Evolutionary conservation across 1,140 invertebrate species (phyloP).

Genomic region (Psilanteris sp.): DNA sequence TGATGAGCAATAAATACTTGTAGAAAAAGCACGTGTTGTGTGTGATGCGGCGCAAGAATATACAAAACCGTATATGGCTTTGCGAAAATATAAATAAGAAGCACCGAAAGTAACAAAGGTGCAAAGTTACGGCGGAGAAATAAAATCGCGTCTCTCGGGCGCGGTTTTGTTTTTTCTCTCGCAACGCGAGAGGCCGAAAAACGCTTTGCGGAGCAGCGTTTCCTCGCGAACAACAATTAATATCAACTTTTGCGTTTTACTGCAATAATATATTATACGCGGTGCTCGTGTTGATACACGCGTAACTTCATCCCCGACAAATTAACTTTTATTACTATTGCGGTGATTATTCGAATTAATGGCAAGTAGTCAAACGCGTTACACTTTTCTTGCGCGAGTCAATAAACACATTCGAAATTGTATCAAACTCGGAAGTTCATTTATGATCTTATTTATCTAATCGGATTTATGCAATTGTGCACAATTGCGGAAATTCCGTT

Average conservation of each 20-base stretch:
- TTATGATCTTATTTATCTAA: conserved; percentile 19
- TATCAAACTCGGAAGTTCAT: conserved; percentile 28
- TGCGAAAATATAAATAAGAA: no score
- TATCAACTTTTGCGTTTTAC: no score
- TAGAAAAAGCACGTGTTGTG: no score
- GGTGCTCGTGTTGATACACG: neutral
- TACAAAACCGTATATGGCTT: no score
- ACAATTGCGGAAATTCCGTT: conserved; percentile 28
- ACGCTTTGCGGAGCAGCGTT: no score
- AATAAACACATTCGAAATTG: conserved; percentile 17
- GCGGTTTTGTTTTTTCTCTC: no score
- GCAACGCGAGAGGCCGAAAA: no score
- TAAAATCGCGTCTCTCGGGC: no score
- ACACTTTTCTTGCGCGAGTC: conserved; percentile 17
- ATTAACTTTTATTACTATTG: conserved; percentile 40
- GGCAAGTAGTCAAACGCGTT: conserved; percentile 22
- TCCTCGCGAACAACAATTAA: no score
- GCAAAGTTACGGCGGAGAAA: no score
- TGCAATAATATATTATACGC: conserved; percentile 20
- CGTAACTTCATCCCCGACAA: neutral
- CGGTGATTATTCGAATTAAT: conserved; percentile 31
- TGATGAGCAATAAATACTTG: conserved; percentile 47
- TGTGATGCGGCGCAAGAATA: no score
- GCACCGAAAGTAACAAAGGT: no score
- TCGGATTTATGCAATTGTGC: neutral